Base-by-base conservation (phyloP, 1,140 invertebrate species). In the Lasaia peninsularis region DNA sequence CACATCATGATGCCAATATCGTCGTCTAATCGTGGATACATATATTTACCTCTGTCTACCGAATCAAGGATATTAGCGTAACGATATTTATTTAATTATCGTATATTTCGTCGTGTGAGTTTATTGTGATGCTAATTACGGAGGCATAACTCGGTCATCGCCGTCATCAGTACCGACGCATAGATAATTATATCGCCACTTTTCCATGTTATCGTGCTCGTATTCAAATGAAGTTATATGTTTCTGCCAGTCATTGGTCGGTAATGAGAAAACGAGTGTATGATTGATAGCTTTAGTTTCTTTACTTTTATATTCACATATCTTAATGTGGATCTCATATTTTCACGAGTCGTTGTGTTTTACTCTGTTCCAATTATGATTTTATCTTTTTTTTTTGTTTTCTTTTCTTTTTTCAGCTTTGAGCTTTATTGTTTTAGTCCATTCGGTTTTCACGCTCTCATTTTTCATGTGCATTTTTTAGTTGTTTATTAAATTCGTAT, bases 271-370 rank as follows among this genome's bases (percentile, higher is more conserved):
- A 53, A 58, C 37, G 58, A 53, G 49, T 33, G 16, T 52, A 37
- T 68, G 62, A 68, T 68, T 51, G 62, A 68, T 65, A 51, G 32
- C 56, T 49, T 50, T 24, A 52, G 44, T 55, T 54, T 68, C 59
- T 59, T 58, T 52, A 52, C 59, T 56, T 56, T 54, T 64, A 58
- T 53, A 56, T 62, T 65, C 56, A 53, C 18, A 18, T 64, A 65
- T 61, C 49, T 33, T 67, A 57, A 60, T 68, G 59, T 35, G 32
- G 33, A 53, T 65, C 44, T 50, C n/a, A 44, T 61, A 24, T 57
- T 40, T 48, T 7, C 18, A 53, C 35, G 37, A 63, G 55, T 62
- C 33, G 33, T 61, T 53, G 56, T 53, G 56, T 51, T 62, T 62
- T 65, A 52, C 49, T 32, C 52, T 55, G 35, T 55, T 54, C 50